Evolutionary conservation across 2,888 invertebrate genomes (phyloP).

Genomic region (Caenorhabditis angaria): DNA sequence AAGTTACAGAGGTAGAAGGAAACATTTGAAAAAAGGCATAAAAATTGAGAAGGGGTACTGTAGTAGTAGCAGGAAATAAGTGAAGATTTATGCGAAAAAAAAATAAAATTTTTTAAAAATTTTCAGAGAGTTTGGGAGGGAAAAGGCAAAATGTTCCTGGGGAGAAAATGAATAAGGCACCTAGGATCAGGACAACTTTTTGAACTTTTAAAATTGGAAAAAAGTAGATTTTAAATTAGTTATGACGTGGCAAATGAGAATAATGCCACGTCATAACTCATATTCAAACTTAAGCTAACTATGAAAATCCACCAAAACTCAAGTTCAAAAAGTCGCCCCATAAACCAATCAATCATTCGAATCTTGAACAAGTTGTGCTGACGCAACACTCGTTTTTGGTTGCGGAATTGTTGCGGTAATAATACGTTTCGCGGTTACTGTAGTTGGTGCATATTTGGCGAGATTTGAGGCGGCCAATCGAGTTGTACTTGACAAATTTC

Average conservation of each 20-base stretch:
- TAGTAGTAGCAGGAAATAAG: background rate
- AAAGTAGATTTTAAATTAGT: no score
- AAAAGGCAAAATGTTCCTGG: background rate
- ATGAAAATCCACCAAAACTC: background rate
- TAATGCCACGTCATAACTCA: no score
- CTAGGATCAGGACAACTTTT: background rate
- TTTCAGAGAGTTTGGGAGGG: background rate
- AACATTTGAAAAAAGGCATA: conserved; percentile 5
- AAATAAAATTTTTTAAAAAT: background rate
- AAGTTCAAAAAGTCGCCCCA: background rate
- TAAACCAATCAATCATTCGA: background rate
- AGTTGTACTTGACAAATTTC: background rate
- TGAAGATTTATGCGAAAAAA: background rate
- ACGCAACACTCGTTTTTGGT: conserved; percentile 3
- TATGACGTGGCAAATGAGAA: no score
- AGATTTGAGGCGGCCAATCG: background rate
- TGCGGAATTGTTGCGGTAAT: background rate
- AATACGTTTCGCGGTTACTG: background rate
- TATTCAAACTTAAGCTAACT: no score
- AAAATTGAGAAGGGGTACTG: background rate
- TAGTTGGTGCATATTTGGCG: background rate
- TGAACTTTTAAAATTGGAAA: background rate
- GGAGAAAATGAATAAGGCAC: background rate
- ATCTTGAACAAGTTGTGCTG: conserved; percentile 5
- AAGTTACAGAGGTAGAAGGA: background rate